phyloP scores from a whole-genome alignment of 2,888 invertebrate species.

The Crocallis elinguaria region DNA sequence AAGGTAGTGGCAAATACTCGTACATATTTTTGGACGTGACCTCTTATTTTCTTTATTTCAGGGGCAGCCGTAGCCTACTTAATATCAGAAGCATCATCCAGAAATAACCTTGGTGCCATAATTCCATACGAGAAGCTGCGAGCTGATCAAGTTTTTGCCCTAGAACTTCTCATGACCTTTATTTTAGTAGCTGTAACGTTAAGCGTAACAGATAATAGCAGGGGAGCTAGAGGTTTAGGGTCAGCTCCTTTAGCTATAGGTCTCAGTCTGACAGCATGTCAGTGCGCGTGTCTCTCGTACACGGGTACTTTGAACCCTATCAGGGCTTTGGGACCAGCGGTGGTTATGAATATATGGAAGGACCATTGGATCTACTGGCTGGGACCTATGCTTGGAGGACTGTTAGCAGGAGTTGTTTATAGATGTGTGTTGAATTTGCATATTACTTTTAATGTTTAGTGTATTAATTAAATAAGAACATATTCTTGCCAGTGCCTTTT shows the following conservation, averaged over 20 bases:
- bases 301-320: slow-evolving; percentile 46
- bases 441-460: no score
- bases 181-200: slow-evolving; percentile 41
- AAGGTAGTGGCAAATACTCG: no score
- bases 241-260: slow-evolving; percentile 50
- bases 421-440: slow-evolving; percentile 35
- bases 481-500: no score
- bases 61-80: slow-evolving; percentile 43
- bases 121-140: slow-evolving; percentile 30
- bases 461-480: no score
- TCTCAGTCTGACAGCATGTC: slow-evolving; percentile 43
- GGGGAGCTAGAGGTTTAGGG: slow-evolving; percentile 45
- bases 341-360: slow-evolving; percentile 41
- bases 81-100: slow-evolving; percentile 29
- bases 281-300: slow-evolving; percentile 43
- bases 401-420: slow-evolving; percentile 43
- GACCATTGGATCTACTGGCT: slow-evolving; percentile 46
- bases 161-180: slow-evolving; percentile 48
- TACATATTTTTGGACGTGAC: background rate
- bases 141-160: slow-evolving; percentile 28
- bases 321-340: slow-evolving; percentile 42
- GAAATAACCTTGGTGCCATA: slow-evolving; percentile 36
- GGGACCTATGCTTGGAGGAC: slow-evolving; percentile 44
- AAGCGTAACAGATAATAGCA: slow-evolving; percentile 39
- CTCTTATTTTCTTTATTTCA: slow-evolving; percentile 23